Evolutionary conservation across 2,113 vertebrate species (phyloP).

Genomic region (Phalacrocorax pelagicus): DNA sequence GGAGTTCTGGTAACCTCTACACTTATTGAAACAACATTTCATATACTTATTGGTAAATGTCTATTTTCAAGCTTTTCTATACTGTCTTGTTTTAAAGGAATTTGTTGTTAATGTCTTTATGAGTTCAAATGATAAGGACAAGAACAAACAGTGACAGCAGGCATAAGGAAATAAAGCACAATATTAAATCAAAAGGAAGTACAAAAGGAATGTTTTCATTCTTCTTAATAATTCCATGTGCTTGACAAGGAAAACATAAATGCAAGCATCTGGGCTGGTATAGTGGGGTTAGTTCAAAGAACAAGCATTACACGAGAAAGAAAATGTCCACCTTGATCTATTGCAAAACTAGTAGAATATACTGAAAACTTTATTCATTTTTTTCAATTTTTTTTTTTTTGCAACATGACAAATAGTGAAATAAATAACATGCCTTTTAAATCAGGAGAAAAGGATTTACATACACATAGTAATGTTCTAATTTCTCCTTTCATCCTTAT

Average conservation of each 20-base stretch:
- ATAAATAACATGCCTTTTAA: neutral
- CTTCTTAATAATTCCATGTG: constrained; percentile 29
- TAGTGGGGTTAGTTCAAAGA: constrained; percentile 24
- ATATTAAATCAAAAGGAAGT: neutral
- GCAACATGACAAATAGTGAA: neutral
- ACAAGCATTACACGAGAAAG: neutral
- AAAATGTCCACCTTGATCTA: neutral
- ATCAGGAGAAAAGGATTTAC: neutral
- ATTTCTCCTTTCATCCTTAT: neutral
- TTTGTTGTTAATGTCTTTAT: neutral
- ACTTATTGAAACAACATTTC: constrained; percentile 85
- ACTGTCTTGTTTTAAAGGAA: neutral
- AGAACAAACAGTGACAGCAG: neutral
- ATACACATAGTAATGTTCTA: neutral
- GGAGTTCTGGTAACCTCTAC: constrained; percentile 94
- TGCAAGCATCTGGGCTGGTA: neutral
- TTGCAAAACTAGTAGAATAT: neutral
- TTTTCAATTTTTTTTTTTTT: neutral
- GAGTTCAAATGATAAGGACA: neutral
- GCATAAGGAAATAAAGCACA: neutral
- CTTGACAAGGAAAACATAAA: neutral
- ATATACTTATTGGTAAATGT: constrained; percentile 87
- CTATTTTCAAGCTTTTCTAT: neutral
- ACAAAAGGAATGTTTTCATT: constrained; percentile 18
- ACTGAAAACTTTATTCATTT: neutral